Base-by-base conservation (phyloP, 2,113 vertebrate genomes). In the Rhea pennata region DNA sequence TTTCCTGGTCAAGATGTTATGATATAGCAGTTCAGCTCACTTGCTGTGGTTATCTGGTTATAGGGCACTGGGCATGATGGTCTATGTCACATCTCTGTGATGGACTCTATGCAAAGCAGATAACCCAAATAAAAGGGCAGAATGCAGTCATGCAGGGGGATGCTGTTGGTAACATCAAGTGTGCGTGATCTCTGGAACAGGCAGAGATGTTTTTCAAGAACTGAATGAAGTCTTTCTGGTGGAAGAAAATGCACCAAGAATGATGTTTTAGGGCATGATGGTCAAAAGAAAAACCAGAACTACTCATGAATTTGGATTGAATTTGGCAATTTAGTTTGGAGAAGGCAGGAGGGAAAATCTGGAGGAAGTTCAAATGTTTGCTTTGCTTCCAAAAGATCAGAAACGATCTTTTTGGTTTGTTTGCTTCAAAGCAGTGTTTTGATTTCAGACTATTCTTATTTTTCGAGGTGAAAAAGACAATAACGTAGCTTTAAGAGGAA, bases 351-450 rank as follows among this genome's bases (percentile, higher is more conserved):
- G 67, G 61, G 54, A 51, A 56, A 83, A 86, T 4, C 56, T 95
- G 92, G 88, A 92, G 81, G 44, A 79, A 79, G 88, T 92, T 92
- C 94, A 95, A 83, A 89, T 71, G 77, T 56, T 93, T 82, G 75
- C 84, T 92, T 86, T 79, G 88, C 61, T 92, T 89, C 62, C 93
- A 51, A 92, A 93, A 89, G 88, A 93, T 86, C 92, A 83, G 81
- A 93, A 93, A 36, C 36, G 36, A 36, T 36, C 36, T 59, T 19
- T 50, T 50, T 50, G 15, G 14, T 88, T 56, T 2, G 20, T 61
- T 42, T 87, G 70, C 48, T 93, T 95, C 94, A 95, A 95, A 92
- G 88, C 72, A 61, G n/a, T 65, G 72, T 89, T 93, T 83, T 82
- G 36, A 24, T 93, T 93, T 92, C 76, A 86, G 64, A 90, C 80